Evolutionary conservation across 2,888 invertebrate genomes (phyloP).

Genomic region (Agrilus cyanescens): DNA sequence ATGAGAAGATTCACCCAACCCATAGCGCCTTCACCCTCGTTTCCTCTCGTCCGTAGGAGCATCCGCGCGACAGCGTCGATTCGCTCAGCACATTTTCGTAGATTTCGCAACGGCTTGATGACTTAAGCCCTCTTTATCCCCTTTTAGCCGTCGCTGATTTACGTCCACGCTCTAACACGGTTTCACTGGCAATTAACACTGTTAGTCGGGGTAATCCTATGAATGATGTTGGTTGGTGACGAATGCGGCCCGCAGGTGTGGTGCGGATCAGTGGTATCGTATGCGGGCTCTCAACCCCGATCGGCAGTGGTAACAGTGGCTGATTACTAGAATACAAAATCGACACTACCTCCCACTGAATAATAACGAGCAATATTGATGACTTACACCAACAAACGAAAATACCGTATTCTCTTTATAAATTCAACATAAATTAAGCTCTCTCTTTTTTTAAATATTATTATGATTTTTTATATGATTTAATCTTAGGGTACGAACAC

Average conservation of each 20-base stretch:
- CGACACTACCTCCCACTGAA: conserved; percentile 33
- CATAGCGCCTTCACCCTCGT: too few relatives aligned
- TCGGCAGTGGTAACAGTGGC: conserved; percentile 12
- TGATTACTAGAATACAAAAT: conserved; percentile 28
- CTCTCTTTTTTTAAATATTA: too few relatives aligned
- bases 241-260: conserved; percentile 27
- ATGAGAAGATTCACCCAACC: too few relatives aligned
- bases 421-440: too few relatives aligned
- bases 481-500: too few relatives aligned
- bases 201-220: conserved; percentile 40
- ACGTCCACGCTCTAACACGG: conserved; percentile 23
- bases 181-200: conserved; percentile 37
- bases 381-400: too few relatives aligned
- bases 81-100: conserved; percentile 16
- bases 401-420: too few relatives aligned
- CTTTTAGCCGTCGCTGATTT: conserved; percentile 38
- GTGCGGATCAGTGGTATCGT: conserved; percentile 22
- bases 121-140: conserved; percentile 36
- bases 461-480: too few relatives aligned
- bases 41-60: too few relatives aligned
- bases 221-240: conserved; percentile 38
- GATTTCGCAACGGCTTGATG: conserved; percentile 33
- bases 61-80: too few relatives aligned
- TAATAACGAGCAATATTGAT: conserved; percentile 29
- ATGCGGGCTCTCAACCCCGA: conserved; percentile 21